Conservation (phyloP, 2,797 vertebrate genomes). For the Rhinophrynus dorsalis region DNA sequence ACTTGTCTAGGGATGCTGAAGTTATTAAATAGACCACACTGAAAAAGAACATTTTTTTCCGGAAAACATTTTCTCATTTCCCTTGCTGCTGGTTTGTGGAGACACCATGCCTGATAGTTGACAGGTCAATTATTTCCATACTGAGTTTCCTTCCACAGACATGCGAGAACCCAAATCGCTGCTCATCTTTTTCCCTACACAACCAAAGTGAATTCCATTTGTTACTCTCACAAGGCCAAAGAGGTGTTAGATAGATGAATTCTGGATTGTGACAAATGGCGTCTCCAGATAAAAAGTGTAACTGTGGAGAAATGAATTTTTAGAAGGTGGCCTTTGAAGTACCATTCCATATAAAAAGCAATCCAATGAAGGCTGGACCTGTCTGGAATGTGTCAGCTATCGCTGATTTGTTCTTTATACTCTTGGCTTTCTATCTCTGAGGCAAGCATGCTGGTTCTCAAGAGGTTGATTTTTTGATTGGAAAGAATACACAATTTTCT, state of each 20-base stretch:
- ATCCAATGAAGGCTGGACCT: slow-evolving; percentile 37
- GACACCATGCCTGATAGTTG: slow-evolving; percentile 75
- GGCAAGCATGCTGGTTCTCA: slow-evolving; percentile 3
- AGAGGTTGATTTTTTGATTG: slow-evolving; percentile 40
- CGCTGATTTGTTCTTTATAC: slow-evolving; percentile 45
- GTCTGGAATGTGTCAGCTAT: slow-evolving; percentile 40
- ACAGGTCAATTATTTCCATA: slow-evolving; percentile 89
- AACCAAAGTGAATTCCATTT: slow-evolving; percentile 70
- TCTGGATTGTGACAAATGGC: slow-evolving; percentile 74
- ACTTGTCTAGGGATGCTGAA: slow-evolving; percentile 54
- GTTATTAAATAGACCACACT: slow-evolving; percentile 63
- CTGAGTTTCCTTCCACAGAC: slow-evolving; percentile 62
- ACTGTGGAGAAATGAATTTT: slow-evolving; percentile 63
- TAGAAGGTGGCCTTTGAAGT: slow-evolving; percentile 52
- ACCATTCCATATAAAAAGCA: slow-evolving; percentile 49
- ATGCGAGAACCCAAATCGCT: slow-evolving; percentile 71
- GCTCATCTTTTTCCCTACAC: slow-evolving; percentile 74
- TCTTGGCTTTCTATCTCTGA: slow-evolving; percentile 21
- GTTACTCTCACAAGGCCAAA: slow-evolving; percentile 69
- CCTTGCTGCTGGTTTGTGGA: slow-evolving; percentile 67
- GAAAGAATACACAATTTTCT: slow-evolving; percentile 7
- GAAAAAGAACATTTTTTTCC: slow-evolving; percentile 78
- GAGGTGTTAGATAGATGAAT: slow-evolving; percentile 75
- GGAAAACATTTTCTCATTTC: slow-evolving; percentile 81
- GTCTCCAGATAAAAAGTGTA: slow-evolving; percentile 69